A percentile compares a stretch with the other conserved stretches of the same genome.
phyloP scores from a whole-genome alignment of 2,797 vertebrate species.

The Heliangelus exortis region DNA sequence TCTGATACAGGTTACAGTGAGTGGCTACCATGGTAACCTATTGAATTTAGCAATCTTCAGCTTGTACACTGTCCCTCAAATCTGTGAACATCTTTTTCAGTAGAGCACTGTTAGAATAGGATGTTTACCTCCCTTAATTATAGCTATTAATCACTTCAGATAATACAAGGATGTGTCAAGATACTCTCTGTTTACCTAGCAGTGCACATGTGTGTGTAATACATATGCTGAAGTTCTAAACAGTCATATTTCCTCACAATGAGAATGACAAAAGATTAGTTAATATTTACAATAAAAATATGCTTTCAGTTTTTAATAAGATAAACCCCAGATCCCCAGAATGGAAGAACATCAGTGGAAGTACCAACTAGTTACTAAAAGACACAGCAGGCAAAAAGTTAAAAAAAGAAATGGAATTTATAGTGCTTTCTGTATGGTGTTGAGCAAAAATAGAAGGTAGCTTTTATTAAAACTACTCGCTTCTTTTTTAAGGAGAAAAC shows the following conservation, averaged over 20 bases:
- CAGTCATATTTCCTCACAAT: not conserved
- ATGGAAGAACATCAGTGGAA: not conserved
- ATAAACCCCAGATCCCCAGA: not conserved
- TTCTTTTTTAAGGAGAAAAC: not conserved
- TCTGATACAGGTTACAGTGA: not conserved
- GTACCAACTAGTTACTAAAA: not conserved
- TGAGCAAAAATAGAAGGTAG: not conserved
- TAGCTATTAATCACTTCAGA: conserved; percentile 16
- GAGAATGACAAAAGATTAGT: not conserved
- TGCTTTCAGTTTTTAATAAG: not conserved
- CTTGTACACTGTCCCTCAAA: not conserved
- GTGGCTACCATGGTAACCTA: not conserved
- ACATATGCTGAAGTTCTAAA: not conserved
- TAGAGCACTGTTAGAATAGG: not conserved
- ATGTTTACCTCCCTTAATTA: conserved; percentile 1
- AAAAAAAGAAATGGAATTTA: not conserved
- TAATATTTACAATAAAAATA: not conserved
- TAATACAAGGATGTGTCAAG: not conserved
- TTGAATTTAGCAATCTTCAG: not conserved
- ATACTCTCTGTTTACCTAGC: not conserved
- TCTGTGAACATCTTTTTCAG: not conserved
- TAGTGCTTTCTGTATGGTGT: not conserved
- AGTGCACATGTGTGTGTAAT: not conserved
- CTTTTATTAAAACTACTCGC: not conserved
- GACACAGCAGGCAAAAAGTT: not conserved